Evolutionary conservation across 2,797 vertebrate genomes (phyloP), one percentile per base, ranked within the genome.

Genomic region (Microctenopoma steveboyesi): DNA sequence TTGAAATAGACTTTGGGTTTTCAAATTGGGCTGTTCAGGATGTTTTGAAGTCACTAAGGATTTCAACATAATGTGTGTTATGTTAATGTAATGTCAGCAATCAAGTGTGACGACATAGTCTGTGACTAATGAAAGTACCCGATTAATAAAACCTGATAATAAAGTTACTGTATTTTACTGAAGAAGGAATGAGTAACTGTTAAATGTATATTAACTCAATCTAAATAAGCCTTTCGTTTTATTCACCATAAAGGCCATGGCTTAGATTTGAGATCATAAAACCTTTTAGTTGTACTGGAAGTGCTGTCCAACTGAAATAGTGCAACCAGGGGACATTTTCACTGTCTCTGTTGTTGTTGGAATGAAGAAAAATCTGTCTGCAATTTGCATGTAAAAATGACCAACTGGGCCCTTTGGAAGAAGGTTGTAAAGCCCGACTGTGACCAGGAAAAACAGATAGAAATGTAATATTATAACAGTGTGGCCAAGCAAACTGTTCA

Each of bases 341-440:
- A 72, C 68, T 54, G 73, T 70, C 74, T 83, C 59, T 88, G 83
- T 85, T 88, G 66, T 69, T 73, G 71, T 86, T 91, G 88, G 85
- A 84, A 30, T 30, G 68, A 65, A 56, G 13, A 61, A 50, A 69
- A 37, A 52, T 69, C 61, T 60, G 69, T 62, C 73, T 55, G 25
- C 75, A 49, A 74, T 78, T 63, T 68, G 67, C 62, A 74, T 78
- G 67, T 63, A 57, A 79, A 74, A 79, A 46, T 65, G 67, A 73
- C 66, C 69, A 63, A 28, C 13, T 68, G 57, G 43, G 64, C 55
- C 55, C 43, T 12, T 39, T 66, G 66, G 42, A 77, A 63, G 25
- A 72, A 79, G 78, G 64, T 69, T 84, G 76, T 76, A 78, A 88
- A 79, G 69, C 58, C 51, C 64, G 56, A 53, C 27, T 56, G 70